These are phyloP conservation scores for Enoplosus armatus DNA, from an alignment of 2,797 vertebrate genomes.

Conservation along the genomic window DNA sequence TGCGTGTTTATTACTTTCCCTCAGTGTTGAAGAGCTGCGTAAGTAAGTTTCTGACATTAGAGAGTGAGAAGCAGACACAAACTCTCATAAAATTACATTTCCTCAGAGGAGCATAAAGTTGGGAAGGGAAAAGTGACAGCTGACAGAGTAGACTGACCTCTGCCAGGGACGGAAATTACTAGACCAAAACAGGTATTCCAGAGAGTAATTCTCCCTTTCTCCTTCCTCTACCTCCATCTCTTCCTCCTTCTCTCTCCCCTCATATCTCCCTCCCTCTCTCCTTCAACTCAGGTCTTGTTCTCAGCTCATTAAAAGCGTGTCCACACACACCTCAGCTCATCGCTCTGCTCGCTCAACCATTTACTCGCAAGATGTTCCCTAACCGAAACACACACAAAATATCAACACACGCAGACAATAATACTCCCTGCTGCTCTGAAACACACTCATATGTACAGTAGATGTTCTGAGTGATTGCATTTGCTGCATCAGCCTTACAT, in stretches of 20 bases:
- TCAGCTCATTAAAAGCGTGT: conserved; percentile 78
- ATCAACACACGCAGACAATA: background rate
- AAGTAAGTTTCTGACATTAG: conserved; percentile 17
- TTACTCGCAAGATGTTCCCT: conserved; percentile 70
- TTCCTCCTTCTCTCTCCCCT: background rate
- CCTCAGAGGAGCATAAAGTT: conserved; percentile 8
- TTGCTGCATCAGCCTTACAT: conserved; percentile 33
- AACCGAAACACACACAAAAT: conserved; percentile 31
- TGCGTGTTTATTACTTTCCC: conserved; percentile 41
- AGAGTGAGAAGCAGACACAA: conserved; percentile 15
- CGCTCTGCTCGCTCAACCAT: conserved; percentile 63
- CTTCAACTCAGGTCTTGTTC: conserved; percentile 57
- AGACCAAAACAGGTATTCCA: conserved; percentile 37
- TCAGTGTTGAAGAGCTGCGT: conserved; percentile 30
- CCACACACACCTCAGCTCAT: conserved; percentile 64
- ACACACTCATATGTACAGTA: conserved; percentile 2
- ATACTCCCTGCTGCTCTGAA: conserved; percentile 7
- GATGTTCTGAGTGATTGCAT: conserved; percentile 49
- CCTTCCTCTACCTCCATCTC: background rate
- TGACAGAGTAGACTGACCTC: conserved; percentile 54
- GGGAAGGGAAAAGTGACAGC: conserved; percentile 36
- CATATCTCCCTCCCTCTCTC: conserved; percentile 20
- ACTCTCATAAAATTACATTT: conserved; percentile 18
- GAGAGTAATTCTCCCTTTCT: conserved; percentile 14
- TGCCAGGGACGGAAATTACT: conserved; percentile 42